Percentiles rank a stretch among this genome's conserved stretches.
Evolutionary conservation across 2,113 vertebrate species (phyloP).

Genomic region (Pomatostomus ruficeps): DNA sequence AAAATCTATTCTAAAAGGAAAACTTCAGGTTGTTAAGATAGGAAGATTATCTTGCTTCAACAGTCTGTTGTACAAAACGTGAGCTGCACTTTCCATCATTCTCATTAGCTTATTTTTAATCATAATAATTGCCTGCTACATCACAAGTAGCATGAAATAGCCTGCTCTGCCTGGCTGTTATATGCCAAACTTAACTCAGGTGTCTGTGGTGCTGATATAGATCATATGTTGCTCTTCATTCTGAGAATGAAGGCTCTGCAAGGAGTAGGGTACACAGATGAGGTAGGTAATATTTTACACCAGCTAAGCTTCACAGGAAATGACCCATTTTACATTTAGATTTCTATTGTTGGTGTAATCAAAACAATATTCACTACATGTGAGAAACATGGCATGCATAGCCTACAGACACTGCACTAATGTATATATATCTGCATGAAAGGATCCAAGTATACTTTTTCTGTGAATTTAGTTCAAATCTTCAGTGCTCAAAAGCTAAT

Average conservation of each 20-base stretch:
- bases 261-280: neutral
- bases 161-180: neutral
- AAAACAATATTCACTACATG: neutral
- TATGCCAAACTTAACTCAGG: neutral
- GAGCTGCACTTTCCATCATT: neutral
- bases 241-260: neutral
- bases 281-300: neutral
- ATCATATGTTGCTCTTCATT: neutral
- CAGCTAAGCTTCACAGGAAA: neutral
- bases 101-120: neutral
- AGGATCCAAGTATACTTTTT: neutral
- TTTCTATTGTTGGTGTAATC: neutral
- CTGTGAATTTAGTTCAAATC: neutral
- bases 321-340: neutral
- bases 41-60: neutral
- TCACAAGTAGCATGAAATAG: neutral
- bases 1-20: neutral
- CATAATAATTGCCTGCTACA: neutral
- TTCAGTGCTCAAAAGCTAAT: neutral
- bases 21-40: neutral
- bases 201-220: neutral
- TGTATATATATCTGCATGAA: neutral
- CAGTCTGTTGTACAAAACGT: neutral
- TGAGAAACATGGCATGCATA: neutral
- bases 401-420: neutral